These are phyloP conservation scores for Scaptomyza tumidula DNA, from an alignment of 2,888 invertebrate species.

Conservation along the genomic window DNA sequence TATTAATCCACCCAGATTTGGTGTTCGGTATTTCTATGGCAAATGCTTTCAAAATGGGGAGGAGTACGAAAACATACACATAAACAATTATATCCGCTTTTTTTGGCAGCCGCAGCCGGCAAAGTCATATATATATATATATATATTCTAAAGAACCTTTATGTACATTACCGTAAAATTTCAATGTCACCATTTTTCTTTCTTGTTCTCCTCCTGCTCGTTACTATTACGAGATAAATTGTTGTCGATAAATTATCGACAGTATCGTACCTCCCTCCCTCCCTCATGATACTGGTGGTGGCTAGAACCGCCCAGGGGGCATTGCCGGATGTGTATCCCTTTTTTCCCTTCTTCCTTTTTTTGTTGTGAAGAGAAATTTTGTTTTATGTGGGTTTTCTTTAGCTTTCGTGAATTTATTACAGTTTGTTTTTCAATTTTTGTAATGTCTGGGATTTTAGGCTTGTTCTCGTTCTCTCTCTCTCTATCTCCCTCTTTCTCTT, in stretches of 20 bases:
- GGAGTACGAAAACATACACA: background rate
- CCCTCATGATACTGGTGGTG: conserved; percentile 9
- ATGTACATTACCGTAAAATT: conserved; percentile 73
- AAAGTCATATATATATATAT: conserved; percentile 16
- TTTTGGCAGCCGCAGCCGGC: conserved; percentile 4
- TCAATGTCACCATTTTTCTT: conserved; percentile 79
- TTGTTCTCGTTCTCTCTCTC: background rate
- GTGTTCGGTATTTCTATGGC: conserved; percentile 10
- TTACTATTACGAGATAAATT: conserved; percentile 81
- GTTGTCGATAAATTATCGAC: conserved; percentile 82
- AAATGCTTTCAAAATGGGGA: background rate
- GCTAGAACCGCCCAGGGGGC: conserved; percentile 40
- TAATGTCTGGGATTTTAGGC: conserved; percentile 54
- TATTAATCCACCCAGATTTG: conserved; percentile 65
- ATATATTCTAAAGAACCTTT: conserved; percentile 42
- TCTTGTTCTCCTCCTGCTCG: conserved; percentile 37
- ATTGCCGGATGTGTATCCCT: conserved; percentile 54
- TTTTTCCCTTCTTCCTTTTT: background rate
- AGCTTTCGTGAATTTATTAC: conserved; percentile 66
- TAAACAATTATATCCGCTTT: background rate
- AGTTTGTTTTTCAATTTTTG: conserved; percentile 79
- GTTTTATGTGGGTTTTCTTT: conserved; percentile 33
- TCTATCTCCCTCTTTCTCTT: background rate
- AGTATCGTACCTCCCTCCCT: conserved; percentile 48
- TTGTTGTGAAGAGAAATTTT: conserved; percentile 7